phyloP scores from a whole-genome alignment of 2,113 vertebrate species.

The Dromaius novaehollandiae region DNA sequence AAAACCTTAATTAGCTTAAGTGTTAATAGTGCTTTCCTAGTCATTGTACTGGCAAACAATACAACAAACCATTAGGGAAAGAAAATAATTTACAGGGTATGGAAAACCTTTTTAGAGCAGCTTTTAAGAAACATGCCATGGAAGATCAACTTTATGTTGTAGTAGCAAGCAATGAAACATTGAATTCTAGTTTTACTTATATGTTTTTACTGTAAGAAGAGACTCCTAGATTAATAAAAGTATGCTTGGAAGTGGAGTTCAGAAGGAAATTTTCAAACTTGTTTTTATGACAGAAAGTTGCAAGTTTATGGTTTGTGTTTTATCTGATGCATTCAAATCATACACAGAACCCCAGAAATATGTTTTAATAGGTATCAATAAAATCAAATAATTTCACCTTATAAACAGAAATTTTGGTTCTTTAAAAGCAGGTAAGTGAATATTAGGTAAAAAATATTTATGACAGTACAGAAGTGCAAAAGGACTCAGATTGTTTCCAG shows the following conservation, averaged over 20 bases:
- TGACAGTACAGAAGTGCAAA: background rate
- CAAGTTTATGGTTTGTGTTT: background rate
- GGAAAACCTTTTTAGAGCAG: slow-evolving; percentile 62
- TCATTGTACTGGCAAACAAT: slow-evolving; percentile 68
- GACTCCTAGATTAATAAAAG: slow-evolving; percentile 45
- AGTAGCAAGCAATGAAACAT: slow-evolving; percentile 26
- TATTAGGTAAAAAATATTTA: background rate
- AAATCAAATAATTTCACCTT: background rate
- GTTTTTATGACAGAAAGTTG: slow-evolving; percentile 8
- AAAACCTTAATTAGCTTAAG: slow-evolving; percentile 78
- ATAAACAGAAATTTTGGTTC: background rate
- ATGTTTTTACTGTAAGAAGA: slow-evolving; percentile 14
- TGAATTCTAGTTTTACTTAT: slow-evolving; percentile 25
- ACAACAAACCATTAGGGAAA: slow-evolving; percentile 69
- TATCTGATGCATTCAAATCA: background rate
- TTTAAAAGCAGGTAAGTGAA: background rate
- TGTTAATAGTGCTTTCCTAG: slow-evolving; percentile 65
- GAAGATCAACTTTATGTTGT: slow-evolving; percentile 74
- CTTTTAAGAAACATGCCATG: slow-evolving; percentile 71
- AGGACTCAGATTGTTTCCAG: background rate
- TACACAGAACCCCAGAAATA: background rate
- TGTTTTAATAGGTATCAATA: background rate
- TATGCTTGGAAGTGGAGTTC: slow-evolving; percentile 33
- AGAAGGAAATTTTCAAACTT: background rate
- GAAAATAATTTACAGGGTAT: slow-evolving; percentile 67